Evolutionary conservation across 2,113 vertebrate genomes (phyloP).

Genomic region (Rhinopomastus cyanomelas): DNA sequence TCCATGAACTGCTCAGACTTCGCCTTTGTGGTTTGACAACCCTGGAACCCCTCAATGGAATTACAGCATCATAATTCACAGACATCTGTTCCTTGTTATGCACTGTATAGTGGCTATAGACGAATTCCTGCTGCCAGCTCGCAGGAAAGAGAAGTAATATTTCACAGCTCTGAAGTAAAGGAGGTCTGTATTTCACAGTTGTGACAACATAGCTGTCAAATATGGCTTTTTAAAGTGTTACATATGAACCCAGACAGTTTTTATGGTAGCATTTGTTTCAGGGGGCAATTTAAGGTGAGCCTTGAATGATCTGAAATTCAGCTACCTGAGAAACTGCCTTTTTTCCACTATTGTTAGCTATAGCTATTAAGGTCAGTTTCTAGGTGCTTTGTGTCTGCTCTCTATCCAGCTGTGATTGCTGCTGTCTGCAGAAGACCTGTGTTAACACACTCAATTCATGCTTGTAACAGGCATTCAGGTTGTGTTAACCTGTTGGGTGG

Average conservation of each 20-base stretch:
- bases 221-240: neutral
- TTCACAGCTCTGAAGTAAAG: slow-evolving; percentile 19
- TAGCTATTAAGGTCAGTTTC: neutral
- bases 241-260: slow-evolving; percentile 25
- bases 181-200: slow-evolving; percentile 26
- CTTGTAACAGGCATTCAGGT: neutral
- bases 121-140: slow-evolving; percentile 37
- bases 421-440: neutral
- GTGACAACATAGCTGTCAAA: slow-evolving; percentile 44
- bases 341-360: neutral
- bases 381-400: neutral
- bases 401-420: neutral
- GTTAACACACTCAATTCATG: neutral
- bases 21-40: slow-evolving; percentile 1
- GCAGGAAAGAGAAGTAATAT: slow-evolving; percentile 5
- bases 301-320: neutral
- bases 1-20: neutral
- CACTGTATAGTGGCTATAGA: neutral
- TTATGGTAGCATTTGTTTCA: slow-evolving; percentile 14
- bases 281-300: slow-evolving; percentile 25
- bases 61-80: neutral
- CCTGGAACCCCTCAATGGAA: slow-evolving; percentile 13
- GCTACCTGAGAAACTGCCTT: slow-evolving; percentile 23
- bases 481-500: neutral
- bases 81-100: slow-evolving; percentile 11